These are phyloP conservation scores for Drosophila repleta DNA, from an alignment of 1,140 invertebrate species.

Conservation along the genomic window DNA sequence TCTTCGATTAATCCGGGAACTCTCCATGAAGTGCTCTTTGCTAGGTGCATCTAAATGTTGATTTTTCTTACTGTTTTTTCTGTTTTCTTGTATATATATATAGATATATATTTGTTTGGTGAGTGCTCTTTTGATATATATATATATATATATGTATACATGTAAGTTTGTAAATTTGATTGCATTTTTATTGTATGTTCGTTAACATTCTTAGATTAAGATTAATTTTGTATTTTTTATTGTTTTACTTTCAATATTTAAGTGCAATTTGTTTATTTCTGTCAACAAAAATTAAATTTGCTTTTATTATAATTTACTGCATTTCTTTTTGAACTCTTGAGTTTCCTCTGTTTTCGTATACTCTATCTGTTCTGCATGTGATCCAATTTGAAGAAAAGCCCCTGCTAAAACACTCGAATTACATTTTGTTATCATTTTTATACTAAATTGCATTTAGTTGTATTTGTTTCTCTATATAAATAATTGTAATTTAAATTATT, in stretches of 20 bases:
- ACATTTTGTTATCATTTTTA: slow-evolving; percentile 35
- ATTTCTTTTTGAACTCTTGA: slow-evolving; percentile 25
- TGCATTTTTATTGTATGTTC: slow-evolving; percentile 68
- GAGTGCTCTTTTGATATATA: slow-evolving; percentile 52
- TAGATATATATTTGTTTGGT: slow-evolving; percentile 31
- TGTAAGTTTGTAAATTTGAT: slow-evolving; percentile 68
- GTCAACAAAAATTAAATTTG: slow-evolving; percentile 22
- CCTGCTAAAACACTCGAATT: slow-evolving; percentile 35
- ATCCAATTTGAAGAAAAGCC: slow-evolving; percentile 29
- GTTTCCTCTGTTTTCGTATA: slow-evolving; percentile 33
- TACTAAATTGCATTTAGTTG: slow-evolving; percentile 53
- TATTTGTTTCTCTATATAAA: slow-evolving; percentile 14
- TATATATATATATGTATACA: slow-evolving; percentile 57
- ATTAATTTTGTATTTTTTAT: slow-evolving; percentile 13
- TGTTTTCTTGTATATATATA: slow-evolving; percentile 43
- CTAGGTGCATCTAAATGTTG: slow-evolving; percentile 68
- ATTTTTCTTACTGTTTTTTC: slow-evolving; percentile 44
- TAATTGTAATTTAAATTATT: slow-evolving; percentile 20
- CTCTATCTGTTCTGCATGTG: slow-evolving; percentile 27
- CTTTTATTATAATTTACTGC: slow-evolving; percentile 1
- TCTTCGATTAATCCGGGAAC: slow-evolving; percentile 19
- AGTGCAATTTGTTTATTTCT: slow-evolving; percentile 38
- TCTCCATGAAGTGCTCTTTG: slow-evolving; percentile 52
- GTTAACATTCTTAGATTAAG: slow-evolving; percentile 38
- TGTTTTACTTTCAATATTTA: slow-evolving; percentile 38